Evolutionary conservation across 1,140 invertebrate species (phyloP), one percentile per base, ranked within the genome.

Genomic region (Sminthurides bifidus): DNA sequence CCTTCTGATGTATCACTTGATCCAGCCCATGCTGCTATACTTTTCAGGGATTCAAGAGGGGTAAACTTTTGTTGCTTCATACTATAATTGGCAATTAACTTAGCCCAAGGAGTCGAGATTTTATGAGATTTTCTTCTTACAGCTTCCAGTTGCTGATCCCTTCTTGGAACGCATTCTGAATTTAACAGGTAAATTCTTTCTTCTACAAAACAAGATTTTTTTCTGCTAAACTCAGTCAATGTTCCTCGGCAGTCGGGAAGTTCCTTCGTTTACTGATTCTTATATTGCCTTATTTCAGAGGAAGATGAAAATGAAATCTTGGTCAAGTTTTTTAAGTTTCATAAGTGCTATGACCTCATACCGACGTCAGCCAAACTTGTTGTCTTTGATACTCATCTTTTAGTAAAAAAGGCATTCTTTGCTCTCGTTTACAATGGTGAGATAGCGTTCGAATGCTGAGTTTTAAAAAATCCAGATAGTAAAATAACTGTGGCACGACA

Each of bases 391-490:
- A 98, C 93, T n/a, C 87, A 95, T 69, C 77, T 99, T 29, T 83
- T 95, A 50, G 94, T 98, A 21, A 97, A 96, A 75, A 98, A 98
- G 73, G 94, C 94, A 26, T 98, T 98, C 74, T 98, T 92, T 76
- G 95, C 94, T 26, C 78, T 98, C 43, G 92, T 98, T 56, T 94
- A 96, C 72, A 98, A 98, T 79, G 93, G 92, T 83, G 68, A 80
- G 79, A 75, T 30, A 44, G 2, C 41, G 2, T 44, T 44, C 26
- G n/a, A n/a, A 26, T 29, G 14, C 29, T 5, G n/a, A 46, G n/a
- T 19, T 31, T 10, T 29, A 15, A 3, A 31, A 15, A 17, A 29
- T 1, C 5, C 30, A 49, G 2, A 31, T 0, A 33, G 24, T 5
- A 41, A 21, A 35, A 38, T 45, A 21, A 46, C 3, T n/a, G n/a